Evolutionary conservation across 1,140 invertebrate species (phyloP).

Genomic region (Drosophila tsacasi): DNA sequence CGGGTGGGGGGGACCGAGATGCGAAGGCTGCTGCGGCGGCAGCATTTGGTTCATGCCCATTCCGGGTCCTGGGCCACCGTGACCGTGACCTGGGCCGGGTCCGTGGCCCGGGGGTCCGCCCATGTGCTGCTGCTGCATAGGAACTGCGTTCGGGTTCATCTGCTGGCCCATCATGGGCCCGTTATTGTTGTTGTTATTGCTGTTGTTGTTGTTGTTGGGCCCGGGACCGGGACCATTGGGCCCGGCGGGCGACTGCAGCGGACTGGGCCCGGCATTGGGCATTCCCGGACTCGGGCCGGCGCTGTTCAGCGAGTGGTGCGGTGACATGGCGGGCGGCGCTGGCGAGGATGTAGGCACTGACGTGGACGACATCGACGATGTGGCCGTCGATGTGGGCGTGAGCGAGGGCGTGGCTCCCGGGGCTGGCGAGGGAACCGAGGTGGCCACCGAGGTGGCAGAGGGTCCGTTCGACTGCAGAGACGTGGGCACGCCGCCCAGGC

Average conservation of each 20-base stretch:
- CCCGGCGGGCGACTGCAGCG: conserved; percentile 81
- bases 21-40: conserved; percentile 75
- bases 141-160: conserved; percentile 81
- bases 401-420: conserved; percentile 48
- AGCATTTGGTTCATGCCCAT: conserved; percentile 84
- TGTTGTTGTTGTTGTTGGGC: conserved; percentile 75
- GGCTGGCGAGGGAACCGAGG: conserved; percentile 51
- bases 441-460: conserved; percentile 29
- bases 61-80: conserved; percentile 58
- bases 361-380: conserved; percentile 67
- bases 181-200: conserved; percentile 84
- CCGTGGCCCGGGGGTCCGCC: conserved; percentile 68
- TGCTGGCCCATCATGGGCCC: conserved; percentile 79
- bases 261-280: conserved; percentile 75
- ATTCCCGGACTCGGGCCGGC: conserved; percentile 76
- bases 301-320: conserved; percentile 75
- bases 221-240: conserved; percentile 67
- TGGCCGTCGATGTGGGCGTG: conserved; percentile 55
- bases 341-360: conserved; percentile 84
- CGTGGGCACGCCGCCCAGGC: conserved; percentile 69
- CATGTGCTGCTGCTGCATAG: conserved; percentile 80
- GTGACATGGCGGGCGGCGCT: conserved; percentile 83
- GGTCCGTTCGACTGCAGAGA: conserved; percentile 77
- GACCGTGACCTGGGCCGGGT: conserved; percentile 43
- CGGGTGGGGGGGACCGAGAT: conserved; percentile 71